Evolutionary conservation across 2,113 vertebrate genomes (phyloP).

Genomic region (Caracal caracal): DNA sequence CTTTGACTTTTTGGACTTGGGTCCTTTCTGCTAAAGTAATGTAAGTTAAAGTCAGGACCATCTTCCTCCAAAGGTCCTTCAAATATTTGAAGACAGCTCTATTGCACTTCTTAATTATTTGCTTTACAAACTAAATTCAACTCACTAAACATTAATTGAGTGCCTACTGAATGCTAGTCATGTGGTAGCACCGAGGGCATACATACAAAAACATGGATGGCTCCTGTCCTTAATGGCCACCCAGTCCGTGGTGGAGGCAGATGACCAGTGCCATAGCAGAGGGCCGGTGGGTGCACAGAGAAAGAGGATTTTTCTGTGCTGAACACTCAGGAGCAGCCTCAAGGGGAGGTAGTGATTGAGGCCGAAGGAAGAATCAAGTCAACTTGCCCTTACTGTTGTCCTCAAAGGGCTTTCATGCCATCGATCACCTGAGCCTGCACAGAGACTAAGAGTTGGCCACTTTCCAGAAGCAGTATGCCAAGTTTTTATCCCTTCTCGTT

Average conservation of each 20-base stretch:
- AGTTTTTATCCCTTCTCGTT: slow-evolving; percentile 9
- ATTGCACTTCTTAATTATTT: neutral
- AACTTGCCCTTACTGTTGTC: neutral
- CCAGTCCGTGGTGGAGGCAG: neutral
- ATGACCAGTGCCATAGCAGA: accelerated
- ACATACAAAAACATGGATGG: no score
- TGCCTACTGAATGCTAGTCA: neutral
- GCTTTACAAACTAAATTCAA: neutral
- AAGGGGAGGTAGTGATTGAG: accelerated
- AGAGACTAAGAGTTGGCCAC: neutral
- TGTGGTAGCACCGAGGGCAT: neutral
- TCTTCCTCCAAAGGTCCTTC: neutral
- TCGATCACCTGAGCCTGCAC: neutral
- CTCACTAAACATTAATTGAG: neutral
- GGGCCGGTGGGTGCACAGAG: neutral
- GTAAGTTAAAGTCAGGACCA: neutral
- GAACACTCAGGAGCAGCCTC: neutral
- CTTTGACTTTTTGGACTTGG: neutral
- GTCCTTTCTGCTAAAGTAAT: slow-evolving; percentile 19
- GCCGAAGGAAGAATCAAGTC: neutral
- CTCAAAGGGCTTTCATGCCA: neutral
- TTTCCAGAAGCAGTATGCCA: neutral
- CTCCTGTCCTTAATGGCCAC: neutral
- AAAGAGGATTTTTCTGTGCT: neutral
- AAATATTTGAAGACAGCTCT: neutral